Base-by-base conservation (phyloP, 2,888 invertebrate species). In the Salticus scenicus region DNA sequence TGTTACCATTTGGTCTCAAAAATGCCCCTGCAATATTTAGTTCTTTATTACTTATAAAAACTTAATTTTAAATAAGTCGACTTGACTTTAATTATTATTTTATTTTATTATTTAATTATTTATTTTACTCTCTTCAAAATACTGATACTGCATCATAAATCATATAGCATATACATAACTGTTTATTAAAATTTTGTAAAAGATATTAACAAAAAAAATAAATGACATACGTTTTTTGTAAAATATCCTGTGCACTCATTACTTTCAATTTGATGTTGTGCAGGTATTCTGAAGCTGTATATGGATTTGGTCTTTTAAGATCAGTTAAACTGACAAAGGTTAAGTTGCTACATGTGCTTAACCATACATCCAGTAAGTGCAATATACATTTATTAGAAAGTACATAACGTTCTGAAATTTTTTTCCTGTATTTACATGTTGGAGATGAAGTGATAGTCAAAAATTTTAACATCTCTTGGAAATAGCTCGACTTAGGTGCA, bases 361-460 rank as follows among this genome's bases (percentile, higher is more conserved):
- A 31, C 84, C 84, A 85, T 27, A 79, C 51, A 31, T 74, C 74
- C 8, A 74, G 28, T 17, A 85, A 24, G n/a, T 31, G 73, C 24
- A 64, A n/a, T 8, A 85, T 41, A 24, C 84, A 85, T 42, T 64
- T 73, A 17, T 85, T 85, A 0, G 79, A 85, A 24, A 85, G 71
- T 10, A 79, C 66, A 28, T 69, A 79, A 14, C 33, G 7, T 47
- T 74, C 31, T 17, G 64, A 41, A 4, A 83, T 10, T 30, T 67
- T 77, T 24, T 41, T 76, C 20, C 42, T 57, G n/a, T 67, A 41
- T 14, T 12, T 67, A n/a, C 66, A 47, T 67, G 73, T 77, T 14
- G 42, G 66, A 24, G 27, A 41, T 7, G 27, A 10, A 0, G 63
- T 27, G 0, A 31, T 24, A 30, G 64, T 64, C 7, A 42, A 1